A percentile compares a stretch with the other conserved stretches of the same genome.
Evolutionary conservation across 2,113 vertebrate genomes (phyloP).

Genomic region (Osmerus eperlanus): DNA sequence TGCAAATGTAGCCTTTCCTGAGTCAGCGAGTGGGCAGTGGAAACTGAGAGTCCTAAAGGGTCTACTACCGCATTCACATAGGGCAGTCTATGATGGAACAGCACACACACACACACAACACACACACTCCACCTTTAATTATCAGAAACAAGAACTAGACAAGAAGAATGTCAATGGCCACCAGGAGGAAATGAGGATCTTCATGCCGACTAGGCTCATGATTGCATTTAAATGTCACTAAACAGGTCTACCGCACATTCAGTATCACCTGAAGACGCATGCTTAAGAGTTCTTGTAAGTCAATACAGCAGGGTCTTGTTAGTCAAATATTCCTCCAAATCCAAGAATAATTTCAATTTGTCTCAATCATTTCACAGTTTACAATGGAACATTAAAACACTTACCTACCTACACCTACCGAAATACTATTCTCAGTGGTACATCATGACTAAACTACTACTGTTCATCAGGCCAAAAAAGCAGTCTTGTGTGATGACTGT

Average conservation of each 20-base stretch:
- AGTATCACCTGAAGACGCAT: slow-evolving; percentile 18
- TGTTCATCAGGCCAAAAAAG: slow-evolving; percentile 50
- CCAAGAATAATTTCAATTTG: no score
- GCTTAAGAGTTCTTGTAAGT: slow-evolving; percentile 2
- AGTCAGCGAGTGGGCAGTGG: slow-evolving; percentile 73
- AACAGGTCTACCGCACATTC: slow-evolving; percentile 24
- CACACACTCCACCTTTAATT: slow-evolving; percentile 58
- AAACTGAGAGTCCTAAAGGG: slow-evolving; percentile 51
- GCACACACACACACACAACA: slow-evolving; percentile 24
- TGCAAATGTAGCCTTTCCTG: slow-evolving; percentile 81
- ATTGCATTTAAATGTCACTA: slow-evolving; percentile 36
- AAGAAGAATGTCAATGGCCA: slow-evolving; percentile 51
- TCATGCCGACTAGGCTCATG: slow-evolving; percentile 8
- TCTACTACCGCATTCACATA: slow-evolving; percentile 42
- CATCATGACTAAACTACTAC: slow-evolving; percentile 30
- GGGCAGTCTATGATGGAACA: slow-evolving; percentile 25
- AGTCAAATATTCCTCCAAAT: not conserved
- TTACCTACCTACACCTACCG: no score
- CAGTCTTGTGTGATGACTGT: slow-evolving; percentile 53
- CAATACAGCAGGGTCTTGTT: not conserved
- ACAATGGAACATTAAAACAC: no score
- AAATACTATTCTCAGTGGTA: not conserved
- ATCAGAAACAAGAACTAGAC: slow-evolving; percentile 44
- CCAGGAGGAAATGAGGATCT: slow-evolving; percentile 36
- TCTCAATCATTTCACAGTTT: no score